A percentile compares a stretch with the other conserved stretches of the same genome.
Evolutionary conservation across 2,113 vertebrate genomes (phyloP).

Genomic region (Hippocampus comes): DNA sequence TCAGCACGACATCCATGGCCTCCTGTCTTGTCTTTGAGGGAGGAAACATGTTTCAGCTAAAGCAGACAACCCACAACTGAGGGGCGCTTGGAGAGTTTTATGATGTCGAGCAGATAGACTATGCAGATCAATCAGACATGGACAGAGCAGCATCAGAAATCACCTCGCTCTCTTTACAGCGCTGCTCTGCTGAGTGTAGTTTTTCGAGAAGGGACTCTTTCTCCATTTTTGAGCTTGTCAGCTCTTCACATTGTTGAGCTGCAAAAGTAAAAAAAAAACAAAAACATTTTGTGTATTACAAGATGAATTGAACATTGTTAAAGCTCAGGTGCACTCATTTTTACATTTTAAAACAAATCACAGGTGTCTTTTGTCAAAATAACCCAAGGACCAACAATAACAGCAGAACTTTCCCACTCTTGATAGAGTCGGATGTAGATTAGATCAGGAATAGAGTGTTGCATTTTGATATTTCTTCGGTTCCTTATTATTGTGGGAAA

Average conservation of each 20-base stretch:
- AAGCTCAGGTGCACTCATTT: neutral
- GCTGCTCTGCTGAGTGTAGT: constrained; percentile 70
- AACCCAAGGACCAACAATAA: too few relatives aligned
- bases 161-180: constrained; percentile 74
- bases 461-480: too few relatives aligned
- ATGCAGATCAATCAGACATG: neutral
- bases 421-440: too few relatives aligned
- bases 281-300: neutral
- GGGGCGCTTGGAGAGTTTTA: neutral
- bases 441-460: too few relatives aligned
- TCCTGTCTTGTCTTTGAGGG: constrained; percentile 68
- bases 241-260: constrained; percentile 74
- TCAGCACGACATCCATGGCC: constrained; percentile 68
- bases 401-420: too few relatives aligned
- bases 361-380: too few relatives aligned
- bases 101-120: neutral
- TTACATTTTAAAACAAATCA: neutral
- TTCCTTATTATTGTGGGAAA: too few relatives aligned
- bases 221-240: constrained; percentile 71
- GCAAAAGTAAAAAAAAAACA: constrained; percentile 30
- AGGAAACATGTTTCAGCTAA: constrained; percentile 30
- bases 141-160: neutral
- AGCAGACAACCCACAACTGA: constrained; percentile 2
- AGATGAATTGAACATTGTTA: neutral
- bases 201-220: constrained; percentile 72